These are phyloP conservation scores for Thaumatotibia leucotreta DNA, from an alignment of 1,140 invertebrate species.

Conservation along the genomic window DNA sequence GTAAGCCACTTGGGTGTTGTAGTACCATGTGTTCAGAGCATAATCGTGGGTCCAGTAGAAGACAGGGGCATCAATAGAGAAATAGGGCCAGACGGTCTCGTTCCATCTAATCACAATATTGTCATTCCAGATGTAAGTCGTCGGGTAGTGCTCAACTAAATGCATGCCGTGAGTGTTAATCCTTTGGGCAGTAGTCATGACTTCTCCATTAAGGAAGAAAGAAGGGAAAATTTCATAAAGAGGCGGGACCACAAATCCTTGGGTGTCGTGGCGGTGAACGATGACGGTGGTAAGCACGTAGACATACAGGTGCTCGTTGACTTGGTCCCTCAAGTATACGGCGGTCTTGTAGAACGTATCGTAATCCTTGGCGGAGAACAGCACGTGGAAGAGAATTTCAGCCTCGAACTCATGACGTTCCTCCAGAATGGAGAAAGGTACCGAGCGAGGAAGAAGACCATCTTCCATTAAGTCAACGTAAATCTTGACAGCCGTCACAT, in stretches of 20 bases:
- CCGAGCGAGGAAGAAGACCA: slow-evolving; percentile 74
- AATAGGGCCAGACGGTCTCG: slow-evolving; percentile 75
- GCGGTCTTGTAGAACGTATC: slow-evolving; percentile 78
- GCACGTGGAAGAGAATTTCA: slow-evolving; percentile 79
- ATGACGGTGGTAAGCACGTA: slow-evolving; percentile 78
- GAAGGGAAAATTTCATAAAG: slow-evolving; percentile 81
- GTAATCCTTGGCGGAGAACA: slow-evolving; percentile 81
- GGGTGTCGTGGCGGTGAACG: slow-evolving; percentile 77
- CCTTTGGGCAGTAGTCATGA: slow-evolving; percentile 77
- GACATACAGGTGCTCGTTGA: slow-evolving; percentile 80
- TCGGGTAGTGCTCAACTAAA: slow-evolving; percentile 44
- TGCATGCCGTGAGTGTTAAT: slow-evolving; percentile 64
- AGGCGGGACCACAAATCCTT: slow-evolving; percentile 78
- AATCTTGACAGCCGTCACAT: slow-evolving; percentile 75
- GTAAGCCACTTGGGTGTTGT: slow-evolving; percentile 79
- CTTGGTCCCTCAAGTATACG: slow-evolving; percentile 77
- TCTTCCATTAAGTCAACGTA: slow-evolving; percentile 75
- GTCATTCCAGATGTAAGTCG: slow-evolving; percentile 50
- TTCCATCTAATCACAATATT: slow-evolving; percentile 74
- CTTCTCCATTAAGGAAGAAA: slow-evolving; percentile 78
- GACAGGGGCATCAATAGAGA: slow-evolving; percentile 75
- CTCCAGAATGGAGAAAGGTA: slow-evolving; percentile 79
- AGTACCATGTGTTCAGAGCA: slow-evolving; percentile 83
- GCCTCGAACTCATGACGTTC: slow-evolving; percentile 77
- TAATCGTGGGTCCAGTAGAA: slow-evolving; percentile 86